Base-by-base conservation (phyloP, 2,113 vertebrate genomes). In the Apteryx owenii region DNA sequence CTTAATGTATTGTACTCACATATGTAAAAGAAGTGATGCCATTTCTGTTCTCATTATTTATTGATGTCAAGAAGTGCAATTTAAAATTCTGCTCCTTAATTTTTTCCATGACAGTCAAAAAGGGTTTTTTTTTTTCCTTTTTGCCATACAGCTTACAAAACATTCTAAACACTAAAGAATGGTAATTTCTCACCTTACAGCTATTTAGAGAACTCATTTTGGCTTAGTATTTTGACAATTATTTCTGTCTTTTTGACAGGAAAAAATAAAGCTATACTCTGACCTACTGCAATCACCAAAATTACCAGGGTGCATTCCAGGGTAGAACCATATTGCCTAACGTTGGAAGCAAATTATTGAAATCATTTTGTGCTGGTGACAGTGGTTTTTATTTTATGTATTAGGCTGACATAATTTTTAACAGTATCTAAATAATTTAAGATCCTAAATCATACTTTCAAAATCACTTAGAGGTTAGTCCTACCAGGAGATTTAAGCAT, bases 11-110 rank as follows among this genome's bases (percentile, higher is more conserved):
- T 97, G 48, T 80, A 89, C 1, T 91, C 18, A 95, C 1, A 28
- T 62, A 70, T 29, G 31, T 88, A 85, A 94, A 97, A 96, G 62
- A 95, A 94, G 89, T 75, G 60, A 71, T 77, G 36, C 82, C 51
- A 76, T 82, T 65, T 97, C 73, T 93, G 29, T 93, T 97, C 76
- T 89, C 29, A 62, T 95, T 96, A 96, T 96, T 95, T 96, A 91
- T 96, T 95, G 61, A 83, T 93, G 58, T 95, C 81, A 95, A 95
- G 71, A 93, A 70, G 54, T 89, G 48, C 56, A 87, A 85, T 96
- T 97, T 96, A 94, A 96, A 97, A 95, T 92, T 91, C 18, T 93
- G 33, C 13, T 71, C 7, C 93, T 95, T 95, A 53, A n/a, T 94
- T 87, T 88, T 83, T 64, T 42, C 33, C 54, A 4, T 85, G 69